A percentile compares a stretch with the other conserved stretches of the same genome.
Conservation (phyloP, 2,888 invertebrate species). For the Alloscopus bannaensis region DNA sequence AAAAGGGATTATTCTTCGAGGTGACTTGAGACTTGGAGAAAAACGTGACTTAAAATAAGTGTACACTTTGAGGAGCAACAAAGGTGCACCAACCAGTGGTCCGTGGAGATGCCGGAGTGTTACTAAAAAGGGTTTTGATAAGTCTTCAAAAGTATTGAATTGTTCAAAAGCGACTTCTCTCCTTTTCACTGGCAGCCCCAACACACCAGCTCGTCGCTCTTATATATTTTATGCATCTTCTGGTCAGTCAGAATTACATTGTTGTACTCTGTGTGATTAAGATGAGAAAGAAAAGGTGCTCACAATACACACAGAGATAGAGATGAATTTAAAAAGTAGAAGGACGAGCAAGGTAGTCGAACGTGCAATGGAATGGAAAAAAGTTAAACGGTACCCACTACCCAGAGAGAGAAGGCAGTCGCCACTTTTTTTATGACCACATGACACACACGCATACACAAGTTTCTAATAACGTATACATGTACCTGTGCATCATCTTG, state of each 20-base stretch:
- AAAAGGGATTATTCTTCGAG: too few species aligned
- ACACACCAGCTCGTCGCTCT: neutral
- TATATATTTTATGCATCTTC: slow-evolving; percentile 37
- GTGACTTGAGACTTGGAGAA: slow-evolving; percentile 47
- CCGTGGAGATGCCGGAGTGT: slow-evolving; percentile 69
- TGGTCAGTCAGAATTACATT: slow-evolving; percentile 53
- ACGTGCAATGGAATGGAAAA: slow-evolving; percentile 43
- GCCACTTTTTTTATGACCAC: slow-evolving; percentile 22
- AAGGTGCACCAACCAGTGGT: slow-evolving; percentile 60
- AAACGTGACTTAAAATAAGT: neutral
- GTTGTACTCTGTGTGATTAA: slow-evolving; percentile 44
- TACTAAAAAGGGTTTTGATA: slow-evolving; percentile 70
- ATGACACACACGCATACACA: neutral
- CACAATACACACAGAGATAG: too few species aligned
- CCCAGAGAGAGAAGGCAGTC: slow-evolving; percentile 15
- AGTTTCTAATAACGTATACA: slow-evolving; percentile 6
- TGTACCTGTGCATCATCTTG: slow-evolving; percentile 9
- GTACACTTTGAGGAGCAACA: slow-evolving; percentile 28
- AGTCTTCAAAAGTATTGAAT: slow-evolving; percentile 70
- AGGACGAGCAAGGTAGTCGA: slow-evolving; percentile 63
- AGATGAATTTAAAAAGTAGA: slow-evolving; percentile 56
- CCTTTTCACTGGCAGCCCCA: neutral
- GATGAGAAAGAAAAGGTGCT: slow-evolving; percentile 17
- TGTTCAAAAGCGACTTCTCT: slow-evolving; percentile 59
- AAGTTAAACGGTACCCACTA: slow-evolving; percentile 43